Conservation (phyloP, 2,888 invertebrate genomes). For the Boloria selene region DNA sequence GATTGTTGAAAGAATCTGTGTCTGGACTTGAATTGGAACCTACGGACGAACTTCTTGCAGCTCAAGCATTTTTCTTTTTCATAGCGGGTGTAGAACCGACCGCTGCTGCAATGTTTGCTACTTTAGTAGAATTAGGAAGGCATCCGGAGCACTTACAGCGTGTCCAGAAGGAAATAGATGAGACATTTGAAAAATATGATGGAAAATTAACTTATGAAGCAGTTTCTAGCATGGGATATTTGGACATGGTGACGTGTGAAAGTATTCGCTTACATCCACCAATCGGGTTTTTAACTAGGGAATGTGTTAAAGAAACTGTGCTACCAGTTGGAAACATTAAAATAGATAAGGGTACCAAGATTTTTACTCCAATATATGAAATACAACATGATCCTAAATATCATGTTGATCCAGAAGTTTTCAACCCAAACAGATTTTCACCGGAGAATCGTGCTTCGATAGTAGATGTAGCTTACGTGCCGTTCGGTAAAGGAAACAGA, state of each 20-base stretch:
- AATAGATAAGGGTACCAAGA: conserved; percentile 55
- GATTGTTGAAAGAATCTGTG: conserved; percentile 51
- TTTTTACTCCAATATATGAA: conserved; percentile 57
- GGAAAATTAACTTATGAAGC: conserved; percentile 53
- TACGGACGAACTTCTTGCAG: conserved; percentile 59
- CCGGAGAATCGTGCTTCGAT: conserved; percentile 44
- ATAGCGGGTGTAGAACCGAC: conserved; percentile 67
- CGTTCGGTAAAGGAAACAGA: conserved; percentile 72
- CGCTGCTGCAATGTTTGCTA: conserved; percentile 55
- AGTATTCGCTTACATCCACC: conserved; percentile 58
- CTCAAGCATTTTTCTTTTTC: conserved; percentile 67
- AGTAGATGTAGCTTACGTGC: conserved; percentile 57
- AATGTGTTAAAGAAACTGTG: conserved; percentile 52
- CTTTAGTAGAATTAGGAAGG: conserved; percentile 58
- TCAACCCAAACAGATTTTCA: conserved; percentile 66
- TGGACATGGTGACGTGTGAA: conserved; percentile 59
- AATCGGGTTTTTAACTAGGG: conserved; percentile 52
- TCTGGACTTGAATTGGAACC: conserved; percentile 56
- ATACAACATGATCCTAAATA: conserved; percentile 68
- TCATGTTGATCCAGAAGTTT: conserved; percentile 67
- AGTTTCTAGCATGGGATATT: conserved; percentile 54
- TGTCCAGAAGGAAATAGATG: conserved; percentile 62
- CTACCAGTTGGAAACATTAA: conserved; percentile 60
- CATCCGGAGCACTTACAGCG: conserved; percentile 55
- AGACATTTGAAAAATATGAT: conserved; percentile 45